A percentile compares a stretch with the other conserved stretches of the same genome.
Evolutionary conservation across 2,888 invertebrate genomes (phyloP).

Genomic region (Tipula vernalis): DNA sequence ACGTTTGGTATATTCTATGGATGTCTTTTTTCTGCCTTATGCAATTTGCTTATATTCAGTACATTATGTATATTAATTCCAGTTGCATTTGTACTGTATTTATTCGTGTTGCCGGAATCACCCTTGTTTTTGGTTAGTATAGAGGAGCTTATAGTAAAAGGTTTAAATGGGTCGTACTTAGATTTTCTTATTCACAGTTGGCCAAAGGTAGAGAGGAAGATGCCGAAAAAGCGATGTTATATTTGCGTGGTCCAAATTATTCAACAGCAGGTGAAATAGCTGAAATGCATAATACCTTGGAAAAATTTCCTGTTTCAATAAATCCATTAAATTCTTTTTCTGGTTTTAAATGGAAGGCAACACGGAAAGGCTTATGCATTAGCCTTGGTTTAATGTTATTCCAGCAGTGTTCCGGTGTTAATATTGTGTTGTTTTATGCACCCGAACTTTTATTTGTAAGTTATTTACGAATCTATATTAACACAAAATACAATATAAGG

Average conservation of each 20-base stretch:
- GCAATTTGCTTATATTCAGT: slow-evolving; percentile 27
- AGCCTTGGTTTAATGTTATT: slow-evolving; percentile 64
- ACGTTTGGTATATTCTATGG: slow-evolving; percentile 61
- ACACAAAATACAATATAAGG: neutral
- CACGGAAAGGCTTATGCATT: slow-evolving; percentile 51
- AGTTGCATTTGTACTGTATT: slow-evolving; percentile 47
- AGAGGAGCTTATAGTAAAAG: slow-evolving; percentile 46
- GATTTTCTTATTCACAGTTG: neutral
- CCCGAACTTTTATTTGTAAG: slow-evolving; percentile 46
- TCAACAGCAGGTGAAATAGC: slow-evolving; percentile 52
- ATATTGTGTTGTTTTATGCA: slow-evolving; percentile 61
- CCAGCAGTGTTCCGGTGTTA: slow-evolving; percentile 67
- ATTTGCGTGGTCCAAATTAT: slow-evolving; percentile 60
- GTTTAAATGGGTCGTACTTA: slow-evolving; percentile 29
- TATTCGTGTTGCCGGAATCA: slow-evolving; percentile 57
- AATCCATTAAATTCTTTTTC: slow-evolving; percentile 42
- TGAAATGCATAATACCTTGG: slow-evolving; percentile 52
- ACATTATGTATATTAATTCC: slow-evolving; percentile 34
- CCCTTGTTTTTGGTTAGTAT: slow-evolving; percentile 46
- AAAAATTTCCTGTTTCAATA: slow-evolving; percentile 29
- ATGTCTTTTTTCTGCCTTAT: slow-evolving; percentile 44
- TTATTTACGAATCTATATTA: slow-evolving; percentile 25
- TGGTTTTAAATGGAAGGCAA: slow-evolving; percentile 44
- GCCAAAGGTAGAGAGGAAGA: slow-evolving; percentile 46
- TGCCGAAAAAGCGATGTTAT: slow-evolving; percentile 55